Evolutionary conservation across 2,888 invertebrate genomes (phyloP).

Genomic region (Agapostemon virescens): DNA sequence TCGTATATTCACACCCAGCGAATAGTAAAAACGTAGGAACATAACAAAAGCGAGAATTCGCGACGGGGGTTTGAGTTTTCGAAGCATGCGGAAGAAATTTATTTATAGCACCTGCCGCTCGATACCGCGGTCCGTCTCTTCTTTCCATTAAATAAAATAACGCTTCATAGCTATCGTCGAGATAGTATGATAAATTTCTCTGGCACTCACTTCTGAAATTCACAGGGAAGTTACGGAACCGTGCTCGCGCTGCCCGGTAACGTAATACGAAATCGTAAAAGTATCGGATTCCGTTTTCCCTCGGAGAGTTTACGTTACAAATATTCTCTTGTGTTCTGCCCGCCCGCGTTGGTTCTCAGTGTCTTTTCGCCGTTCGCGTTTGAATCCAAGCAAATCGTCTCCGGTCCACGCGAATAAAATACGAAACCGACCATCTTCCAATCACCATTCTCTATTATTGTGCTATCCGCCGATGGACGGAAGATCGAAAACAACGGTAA

Average conservation of each 20-base stretch:
- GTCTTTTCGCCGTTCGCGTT: constrained; percentile 29
- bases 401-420: constrained; percentile 17
- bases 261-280: constrained; percentile 34
- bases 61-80: not conserved
- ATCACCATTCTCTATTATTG: too few relatives aligned
- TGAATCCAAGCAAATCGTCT: constrained; percentile 48
- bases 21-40: not conserved
- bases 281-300: constrained; percentile 48
- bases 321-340: constrained; percentile 44
- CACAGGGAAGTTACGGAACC: not conserved
- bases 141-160: constrained; percentile 19
- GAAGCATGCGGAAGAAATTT: constrained; percentile 25
- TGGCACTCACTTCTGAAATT: constrained; percentile 30
- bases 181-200: constrained; percentile 38
- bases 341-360: constrained; percentile 18
- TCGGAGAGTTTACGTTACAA: constrained; percentile 51
- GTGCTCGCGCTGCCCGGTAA: constrained; percentile 19
- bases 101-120: constrained; percentile 17
- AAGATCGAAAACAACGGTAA: not conserved
- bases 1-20: not conserved
- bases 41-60: not conserved
- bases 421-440: constrained; percentile 1
- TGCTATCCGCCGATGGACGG: not conserved
- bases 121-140: not conserved
- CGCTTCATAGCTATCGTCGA: constrained; percentile 15